A percentile compares a stretch with the other conserved stretches of the same genome.
Conservation (phyloP, 2,113 vertebrate genomes). For the Balaenoptera acutorostrata region DNA sequence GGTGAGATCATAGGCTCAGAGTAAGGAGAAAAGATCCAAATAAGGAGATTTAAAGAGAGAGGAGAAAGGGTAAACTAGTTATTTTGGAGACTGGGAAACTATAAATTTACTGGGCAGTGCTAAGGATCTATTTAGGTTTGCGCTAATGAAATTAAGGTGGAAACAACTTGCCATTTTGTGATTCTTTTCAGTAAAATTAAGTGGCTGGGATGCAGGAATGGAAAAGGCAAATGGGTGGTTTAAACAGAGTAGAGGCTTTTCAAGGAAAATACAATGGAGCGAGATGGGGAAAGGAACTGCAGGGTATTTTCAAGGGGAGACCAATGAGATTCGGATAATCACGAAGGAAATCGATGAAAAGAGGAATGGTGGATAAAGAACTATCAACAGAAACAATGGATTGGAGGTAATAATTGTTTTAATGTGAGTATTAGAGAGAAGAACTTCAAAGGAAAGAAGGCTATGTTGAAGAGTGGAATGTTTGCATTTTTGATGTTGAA, state of each 20-base stretch:
- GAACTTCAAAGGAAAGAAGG: background rate
- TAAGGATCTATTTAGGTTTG: background rate
- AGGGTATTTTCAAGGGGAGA: background rate
- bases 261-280: background rate
- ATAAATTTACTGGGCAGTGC: background rate
- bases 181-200: background rate
- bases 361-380: background rate
- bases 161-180: background rate
- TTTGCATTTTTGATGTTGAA: background rate
- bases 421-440: background rate
- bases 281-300: background rate
- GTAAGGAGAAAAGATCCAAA: background rate
- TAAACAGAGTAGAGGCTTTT: background rate
- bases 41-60: background rate
- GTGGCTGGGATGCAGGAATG: background rate
- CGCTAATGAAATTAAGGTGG: background rate
- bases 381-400: background rate
- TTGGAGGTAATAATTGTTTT: background rate
- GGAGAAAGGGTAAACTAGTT: background rate
- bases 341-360: background rate
- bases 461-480: background rate
- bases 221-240: background rate
- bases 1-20: background rate
- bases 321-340: background rate
- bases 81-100: background rate